Percentiles rank a stretch among this genome's conserved stretches.
Conservation (phyloP, 2,797 vertebrate genomes). For the Darevskia nairensis region DNA sequence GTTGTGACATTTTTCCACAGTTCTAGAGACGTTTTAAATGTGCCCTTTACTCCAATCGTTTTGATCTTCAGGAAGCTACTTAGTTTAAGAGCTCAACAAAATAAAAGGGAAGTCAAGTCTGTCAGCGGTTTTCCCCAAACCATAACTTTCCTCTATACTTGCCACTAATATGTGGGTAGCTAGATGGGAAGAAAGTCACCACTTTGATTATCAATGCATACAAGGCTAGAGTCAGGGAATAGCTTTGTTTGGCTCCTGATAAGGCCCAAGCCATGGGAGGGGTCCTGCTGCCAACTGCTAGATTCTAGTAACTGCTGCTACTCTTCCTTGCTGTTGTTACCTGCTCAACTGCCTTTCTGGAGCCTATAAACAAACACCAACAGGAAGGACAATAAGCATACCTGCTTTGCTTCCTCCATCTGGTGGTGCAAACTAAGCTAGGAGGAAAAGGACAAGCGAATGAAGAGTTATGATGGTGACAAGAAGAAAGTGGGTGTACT, state of each 20-base stretch:
- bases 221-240: background rate
- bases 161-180: background rate
- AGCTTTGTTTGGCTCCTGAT: background rate
- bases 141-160: background rate
- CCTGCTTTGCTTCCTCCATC: background rate
- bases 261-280: background rate
- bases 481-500: background rate
- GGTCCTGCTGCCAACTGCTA: background rate
- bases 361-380: background rate
- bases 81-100: background rate
- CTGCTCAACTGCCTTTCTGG: background rate
- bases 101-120: background rate
- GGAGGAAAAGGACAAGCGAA: background rate
- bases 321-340: no score
- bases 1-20: background rate
- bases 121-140: background rate
- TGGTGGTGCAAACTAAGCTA: no score
- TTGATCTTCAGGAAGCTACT: background rate
- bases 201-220: background rate
- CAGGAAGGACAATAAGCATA: background rate
- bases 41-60: background rate
- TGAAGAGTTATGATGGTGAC: background rate
- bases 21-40: constrained; percentile 4
- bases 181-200: background rate
- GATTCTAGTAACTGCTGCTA: no score